phyloP scores from a whole-genome alignment of 2,888 invertebrate species.

The Ennomos quercinarius region DNA sequence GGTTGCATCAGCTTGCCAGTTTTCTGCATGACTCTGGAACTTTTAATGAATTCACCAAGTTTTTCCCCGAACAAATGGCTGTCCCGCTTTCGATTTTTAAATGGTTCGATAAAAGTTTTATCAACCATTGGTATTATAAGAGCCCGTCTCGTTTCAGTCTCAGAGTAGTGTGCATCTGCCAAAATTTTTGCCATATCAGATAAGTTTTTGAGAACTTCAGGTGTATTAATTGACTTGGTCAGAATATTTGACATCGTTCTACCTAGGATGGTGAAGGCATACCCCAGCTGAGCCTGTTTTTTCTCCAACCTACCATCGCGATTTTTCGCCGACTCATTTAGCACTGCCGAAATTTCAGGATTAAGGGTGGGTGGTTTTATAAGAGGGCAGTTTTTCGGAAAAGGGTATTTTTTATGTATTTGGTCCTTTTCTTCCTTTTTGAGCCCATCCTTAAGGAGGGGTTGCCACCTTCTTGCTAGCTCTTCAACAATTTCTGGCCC shows the following conservation, averaged over 20 bases:
- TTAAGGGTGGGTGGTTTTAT: neutral
- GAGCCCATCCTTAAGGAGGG: neutral
- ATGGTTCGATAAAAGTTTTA: neutral
- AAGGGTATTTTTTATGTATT: neutral
- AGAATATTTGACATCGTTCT: neutral
- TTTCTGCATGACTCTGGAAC: neutral
- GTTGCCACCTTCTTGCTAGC: neutral
- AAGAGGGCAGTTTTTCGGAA: neutral
- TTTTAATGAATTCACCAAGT: neutral
- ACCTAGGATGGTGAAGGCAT: neutral
- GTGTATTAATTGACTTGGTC: neutral
- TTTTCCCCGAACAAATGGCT: neutral
- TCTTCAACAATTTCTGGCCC: neutral
- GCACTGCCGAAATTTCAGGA: neutral
- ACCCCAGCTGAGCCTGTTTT: neutral
- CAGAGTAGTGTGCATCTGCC: neutral
- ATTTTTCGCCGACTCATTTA: neutral
- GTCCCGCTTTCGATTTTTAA: constrained; percentile 1
- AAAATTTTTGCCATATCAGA: constrained; percentile 12
- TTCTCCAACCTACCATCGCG: neutral
- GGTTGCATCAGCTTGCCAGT: neutral
- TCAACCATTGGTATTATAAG: neutral
- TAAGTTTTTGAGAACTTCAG: neutral
- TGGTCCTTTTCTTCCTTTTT: neutral
- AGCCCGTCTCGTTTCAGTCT: neutral